Conservation (phyloP, 2,888 invertebrate species). For the Reticulitermes lucifugus region DNA sequence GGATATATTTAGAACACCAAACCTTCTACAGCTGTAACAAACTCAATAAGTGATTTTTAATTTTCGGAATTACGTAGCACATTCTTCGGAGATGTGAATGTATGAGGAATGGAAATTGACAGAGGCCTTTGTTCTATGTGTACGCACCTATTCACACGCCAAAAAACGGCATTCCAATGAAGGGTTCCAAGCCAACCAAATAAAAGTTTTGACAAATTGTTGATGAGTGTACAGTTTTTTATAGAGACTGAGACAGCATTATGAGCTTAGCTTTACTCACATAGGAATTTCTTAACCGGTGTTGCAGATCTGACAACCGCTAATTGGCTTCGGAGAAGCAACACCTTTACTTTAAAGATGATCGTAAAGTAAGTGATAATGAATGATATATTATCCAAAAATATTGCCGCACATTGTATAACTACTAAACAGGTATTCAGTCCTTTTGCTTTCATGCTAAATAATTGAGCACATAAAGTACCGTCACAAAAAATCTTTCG, state of each 20-base stretch:
- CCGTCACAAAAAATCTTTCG: no score
- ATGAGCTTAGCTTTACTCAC: background rate
- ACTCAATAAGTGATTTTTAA: conserved; percentile 39
- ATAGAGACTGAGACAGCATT: background rate
- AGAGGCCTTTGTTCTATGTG: conserved; percentile 12
- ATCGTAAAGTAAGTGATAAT: background rate
- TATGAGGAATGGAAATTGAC: background rate
- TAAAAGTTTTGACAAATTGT: background rate
- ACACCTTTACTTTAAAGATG: background rate
- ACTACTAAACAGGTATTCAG: no score
- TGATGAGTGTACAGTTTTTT: background rate
- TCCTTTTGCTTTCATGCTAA: no score
- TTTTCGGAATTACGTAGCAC: conserved; percentile 28
- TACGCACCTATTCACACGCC: background rate
- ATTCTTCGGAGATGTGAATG: conserved; percentile 15
- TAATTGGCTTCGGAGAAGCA: background rate
- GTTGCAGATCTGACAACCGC: background rate
- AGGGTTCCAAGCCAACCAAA: background rate
- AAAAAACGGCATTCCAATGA: conserved; percentile 6
- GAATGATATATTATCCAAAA: background rate
- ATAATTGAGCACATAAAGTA: no score
- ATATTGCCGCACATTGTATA: no score
- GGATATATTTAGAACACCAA: conserved; percentile 15
- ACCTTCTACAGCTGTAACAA: background rate
- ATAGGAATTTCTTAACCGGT: background rate